A percentile compares a stretch with the other conserved stretches of the same genome.
Conservation (phyloP, 2,113 vertebrate species). For the Osmerus eperlanus region DNA sequence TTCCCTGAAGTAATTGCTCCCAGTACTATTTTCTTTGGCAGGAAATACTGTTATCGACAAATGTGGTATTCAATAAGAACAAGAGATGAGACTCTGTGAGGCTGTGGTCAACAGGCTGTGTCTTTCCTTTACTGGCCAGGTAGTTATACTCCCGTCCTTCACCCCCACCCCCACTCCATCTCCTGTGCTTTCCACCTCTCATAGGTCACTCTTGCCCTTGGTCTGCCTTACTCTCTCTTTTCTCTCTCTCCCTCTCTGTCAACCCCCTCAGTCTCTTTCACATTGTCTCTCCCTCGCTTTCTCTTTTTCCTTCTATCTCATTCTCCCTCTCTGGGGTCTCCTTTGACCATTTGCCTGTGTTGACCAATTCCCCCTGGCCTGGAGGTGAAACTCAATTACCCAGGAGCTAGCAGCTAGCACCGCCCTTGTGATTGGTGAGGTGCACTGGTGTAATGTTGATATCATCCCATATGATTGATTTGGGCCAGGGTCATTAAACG, state of each 20-base stretch:
- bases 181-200: conserved; percentile 23
- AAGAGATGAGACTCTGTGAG: conserved; percentile 67
- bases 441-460: conserved; percentile 6
- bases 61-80: conserved; percentile 70
- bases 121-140: conserved; percentile 49
- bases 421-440: not conserved
- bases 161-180: not conserved
- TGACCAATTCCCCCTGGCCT: not conserved
- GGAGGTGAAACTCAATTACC: conserved; percentile 6
- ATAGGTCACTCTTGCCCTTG: too few species aligned
- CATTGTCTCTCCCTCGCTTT: conserved; percentile 15
- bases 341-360: conserved; percentile 1
- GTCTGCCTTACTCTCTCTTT: conserved; percentile 9
- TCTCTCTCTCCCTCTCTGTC: conserved; percentile 19
- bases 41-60: conserved; percentile 75
- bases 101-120: conserved; percentile 60
- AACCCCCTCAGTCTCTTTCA: conserved; percentile 18
- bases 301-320: conserved; percentile 5
- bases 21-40: conserved; percentile 72
- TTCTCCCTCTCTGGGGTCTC: conserved; percentile 2
- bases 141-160: conserved; percentile 26
- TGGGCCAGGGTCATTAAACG: conserved; percentile 9
- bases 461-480: conserved; percentile 4
- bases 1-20: conserved; percentile 70
- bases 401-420: not conserved